Conservation (phyloP, 2,888 invertebrate species). For the Ectemnius lituratus region DNA sequence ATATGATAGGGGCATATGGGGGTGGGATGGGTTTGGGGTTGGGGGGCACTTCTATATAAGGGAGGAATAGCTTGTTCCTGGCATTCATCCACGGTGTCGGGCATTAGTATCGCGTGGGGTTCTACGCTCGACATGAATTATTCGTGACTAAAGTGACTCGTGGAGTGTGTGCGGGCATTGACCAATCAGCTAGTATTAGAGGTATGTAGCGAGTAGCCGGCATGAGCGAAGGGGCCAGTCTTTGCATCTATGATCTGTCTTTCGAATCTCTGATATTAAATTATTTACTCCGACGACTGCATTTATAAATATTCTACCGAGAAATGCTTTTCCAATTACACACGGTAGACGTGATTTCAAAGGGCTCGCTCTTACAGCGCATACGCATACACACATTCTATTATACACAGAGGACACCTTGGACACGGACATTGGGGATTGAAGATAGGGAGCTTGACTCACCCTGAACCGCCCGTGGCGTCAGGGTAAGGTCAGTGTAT, state of each 20-base stretch:
- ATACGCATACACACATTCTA: conserved; percentile 16
- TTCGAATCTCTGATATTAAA: conserved; percentile 72
- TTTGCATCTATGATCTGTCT: conserved; percentile 76
- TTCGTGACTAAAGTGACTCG: not conserved
- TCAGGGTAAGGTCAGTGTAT: too few relatives aligned
- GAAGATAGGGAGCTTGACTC: too few relatives aligned
- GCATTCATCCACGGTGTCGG: conserved; percentile 3
- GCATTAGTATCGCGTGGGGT: too few relatives aligned
- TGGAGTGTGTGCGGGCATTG: conserved; percentile 33
- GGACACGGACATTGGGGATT: not conserved
- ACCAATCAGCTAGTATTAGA: conserved; percentile 52
- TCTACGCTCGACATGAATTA: not conserved
- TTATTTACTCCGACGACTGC: conserved; percentile 60
- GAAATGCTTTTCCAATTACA: conserved; percentile 8
- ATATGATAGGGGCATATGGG: conserved; percentile 13
- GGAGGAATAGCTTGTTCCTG: conserved; percentile 20
- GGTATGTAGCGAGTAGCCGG: conserved; percentile 71
- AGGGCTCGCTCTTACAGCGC: conserved; percentile 17
- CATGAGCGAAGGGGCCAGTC: conserved; percentile 78
- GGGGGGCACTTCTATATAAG: conserved; percentile 16
- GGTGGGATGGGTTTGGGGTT: not conserved
- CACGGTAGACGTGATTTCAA: conserved; percentile 11
- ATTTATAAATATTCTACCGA: conserved; percentile 51
- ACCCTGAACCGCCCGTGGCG: too few relatives aligned
- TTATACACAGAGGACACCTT: conserved; percentile 15